Percentiles rank a stretch among this genome's conserved stretches.
Evolutionary conservation across 2,113 vertebrate species (phyloP).

Genomic region (Macrotis lagotis): DNA sequence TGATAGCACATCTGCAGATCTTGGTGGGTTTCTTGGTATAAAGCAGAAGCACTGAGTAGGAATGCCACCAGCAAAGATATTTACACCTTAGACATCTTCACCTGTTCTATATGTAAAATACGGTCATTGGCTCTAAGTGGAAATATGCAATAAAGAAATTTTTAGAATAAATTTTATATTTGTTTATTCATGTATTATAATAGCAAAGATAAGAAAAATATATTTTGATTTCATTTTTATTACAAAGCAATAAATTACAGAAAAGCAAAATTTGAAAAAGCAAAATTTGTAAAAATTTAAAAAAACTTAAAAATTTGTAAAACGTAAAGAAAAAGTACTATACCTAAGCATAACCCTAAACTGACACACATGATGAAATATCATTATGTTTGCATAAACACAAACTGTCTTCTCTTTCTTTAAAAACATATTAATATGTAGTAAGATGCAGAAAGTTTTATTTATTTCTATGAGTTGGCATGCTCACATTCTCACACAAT

Average conservation of each 20-base stretch:
- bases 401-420: neutral
- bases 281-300: too few species aligned
- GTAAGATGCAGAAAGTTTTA: neutral
- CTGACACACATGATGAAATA: neutral
- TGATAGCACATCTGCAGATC: neutral
- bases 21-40: neutral
- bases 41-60: too few species aligned
- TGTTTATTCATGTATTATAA: neutral
- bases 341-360: neutral
- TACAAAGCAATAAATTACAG: neutral
- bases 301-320: too few species aligned
- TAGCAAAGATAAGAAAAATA: neutral
- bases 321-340: neutral
- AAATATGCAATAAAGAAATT: too few species aligned
- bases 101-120: too few species aligned
- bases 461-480: neutral
- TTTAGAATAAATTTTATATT: neutral
- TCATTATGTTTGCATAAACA: neutral
- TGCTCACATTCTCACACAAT: neutral
- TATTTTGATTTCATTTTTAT: neutral
- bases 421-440: neutral
- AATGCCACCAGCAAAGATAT: too few species aligned
- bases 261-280: neutral
- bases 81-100: neutral
- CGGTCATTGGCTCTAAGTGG: too few species aligned